Evolutionary conservation across 1,140 invertebrate genomes (phyloP).

Genomic region (Trachymyrmex cornetzi): DNA sequence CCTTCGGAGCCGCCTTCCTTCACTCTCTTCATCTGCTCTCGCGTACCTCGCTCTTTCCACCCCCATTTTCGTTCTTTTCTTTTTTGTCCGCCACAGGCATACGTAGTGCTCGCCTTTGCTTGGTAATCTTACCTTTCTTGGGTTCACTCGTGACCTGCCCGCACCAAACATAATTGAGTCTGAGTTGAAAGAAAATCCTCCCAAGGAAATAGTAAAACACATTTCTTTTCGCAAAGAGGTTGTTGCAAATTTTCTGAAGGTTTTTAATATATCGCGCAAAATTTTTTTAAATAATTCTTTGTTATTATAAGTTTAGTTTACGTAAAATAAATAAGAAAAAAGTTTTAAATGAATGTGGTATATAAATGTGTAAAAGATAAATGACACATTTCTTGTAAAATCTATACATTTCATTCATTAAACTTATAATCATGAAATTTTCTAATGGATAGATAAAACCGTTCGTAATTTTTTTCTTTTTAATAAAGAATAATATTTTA

Average conservation of each 20-base stretch:
- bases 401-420: not conserved
- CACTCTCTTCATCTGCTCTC: constrained; percentile 9
- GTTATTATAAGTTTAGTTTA: not conserved
- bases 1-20: constrained; percentile 20
- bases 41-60: constrained; percentile 12
- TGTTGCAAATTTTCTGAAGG: not conserved
- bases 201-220: not conserved
- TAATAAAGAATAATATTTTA: not conserved
- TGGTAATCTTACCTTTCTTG: constrained; percentile 45
- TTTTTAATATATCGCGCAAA: not conserved
- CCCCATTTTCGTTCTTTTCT: not conserved
- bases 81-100: not conserved
- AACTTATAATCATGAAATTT: constrained; percentile 4
- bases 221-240: not conserved
- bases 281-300: not conserved
- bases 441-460: not conserved
- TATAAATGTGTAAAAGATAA: not conserved
- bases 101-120: constrained; percentile 9
- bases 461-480: not conserved
- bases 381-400: constrained; percentile 1
- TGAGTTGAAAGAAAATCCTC: not conserved
- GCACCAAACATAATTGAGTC: constrained; percentile 20
- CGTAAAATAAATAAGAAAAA: not conserved
- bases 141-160: not conserved
- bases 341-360: not conserved